Evolutionary conservation across 2,888 invertebrate species (phyloP), one percentile per base, ranked within the genome.

Genomic region (Cerastoderma edule): DNA sequence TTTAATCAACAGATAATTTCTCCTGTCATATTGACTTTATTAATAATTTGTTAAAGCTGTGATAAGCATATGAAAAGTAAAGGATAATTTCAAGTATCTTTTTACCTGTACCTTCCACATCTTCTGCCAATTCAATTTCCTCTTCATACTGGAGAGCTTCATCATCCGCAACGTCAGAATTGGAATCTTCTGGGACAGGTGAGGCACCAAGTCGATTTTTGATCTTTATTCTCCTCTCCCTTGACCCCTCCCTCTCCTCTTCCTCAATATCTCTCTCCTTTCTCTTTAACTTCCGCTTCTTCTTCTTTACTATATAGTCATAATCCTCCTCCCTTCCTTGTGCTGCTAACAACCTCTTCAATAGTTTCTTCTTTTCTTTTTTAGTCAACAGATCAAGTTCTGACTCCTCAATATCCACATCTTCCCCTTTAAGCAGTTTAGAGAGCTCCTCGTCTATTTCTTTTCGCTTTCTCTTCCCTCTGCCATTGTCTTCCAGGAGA

Each of bases 331-430:
- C 76, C 33, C 78, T 67, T 22, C 75, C 77, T 32, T 78, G 75
- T 30, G 75, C 60, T 24, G 46, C 35, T n/a, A 78, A 54, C 57
- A 81, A 53, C 24, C 65, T 68, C 63, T 81, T 81, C 57, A 78
- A 64, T 22, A 81, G 39, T 57, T 76, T 81, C 67, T 76, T 75
- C 50, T 81, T 78, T 65, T 81, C 81, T 48, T 68, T 78, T 65
- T 81, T 81, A 6, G 80, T 67, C 63, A 81, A 65, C 27, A 78
- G 30, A 50, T 73, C 73, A 28, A 76, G 70, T 46, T 70, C 66
- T 27, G 63, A 64, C 44, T 70, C 68, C 28, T 78, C 75, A 30
- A 72, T 71, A 32, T 78, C 75, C 6, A 68, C 72, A 53, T 74
- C 75, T 33, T 81, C 78, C 28, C 74, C 78, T 28, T 68, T 19